Base-by-base conservation (phyloP, 1,140 invertebrate genomes). In the Parasteatoda tepidariorum region DNA sequence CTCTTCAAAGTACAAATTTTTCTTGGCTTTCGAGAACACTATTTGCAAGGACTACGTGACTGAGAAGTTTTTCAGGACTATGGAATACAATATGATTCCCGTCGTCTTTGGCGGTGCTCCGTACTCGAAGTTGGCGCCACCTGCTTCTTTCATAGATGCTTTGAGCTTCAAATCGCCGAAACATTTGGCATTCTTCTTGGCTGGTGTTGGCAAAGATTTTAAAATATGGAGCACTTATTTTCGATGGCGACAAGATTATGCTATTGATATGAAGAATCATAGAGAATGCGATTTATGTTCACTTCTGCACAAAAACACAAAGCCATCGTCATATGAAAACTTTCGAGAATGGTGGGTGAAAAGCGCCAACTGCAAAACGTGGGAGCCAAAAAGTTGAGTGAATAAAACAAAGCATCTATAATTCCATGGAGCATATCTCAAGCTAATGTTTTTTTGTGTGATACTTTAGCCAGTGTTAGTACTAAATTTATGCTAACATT, bases 1-100 rank as follows among this genome's bases (percentile, higher is more conserved):
- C 9, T 85, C 90, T 2, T 66, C 89, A 0, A 87, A 86, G 24
- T 95, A 94, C 87, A 90, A 93, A 84, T 95, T 95, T 87, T 95
- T 95, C 86, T 87, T 95, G 33, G 91, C 94, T 0, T 93, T 95
- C 81, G 94, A 95, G 89, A 95, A 95, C 86, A 92, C 92, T 0
- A 91, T 92, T 81, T 94, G 93, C 82, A 88, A 88, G n/a, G 92
- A 94, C 85, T 94, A 94, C 85, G 87, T 94, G 28, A 94, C 93
- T 0, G 93, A 94, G 86, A 94, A 94, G 86, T 87, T 88, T 61
- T 88, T 86, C 85, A 84, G 87, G 71, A 86, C 68, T 30, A 75
- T 88, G 55, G 30, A 84, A n/a, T 81, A 87, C 66, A 66, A 83
- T 2, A 85, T 87, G 55, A 84, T 87, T 2, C 87, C 87, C 2